Percentiles rank a stretch among this genome's conserved stretches.
Evolutionary conservation across 2,113 vertebrate species (phyloP).

Genomic region (Neogobius melanostomus): DNA sequence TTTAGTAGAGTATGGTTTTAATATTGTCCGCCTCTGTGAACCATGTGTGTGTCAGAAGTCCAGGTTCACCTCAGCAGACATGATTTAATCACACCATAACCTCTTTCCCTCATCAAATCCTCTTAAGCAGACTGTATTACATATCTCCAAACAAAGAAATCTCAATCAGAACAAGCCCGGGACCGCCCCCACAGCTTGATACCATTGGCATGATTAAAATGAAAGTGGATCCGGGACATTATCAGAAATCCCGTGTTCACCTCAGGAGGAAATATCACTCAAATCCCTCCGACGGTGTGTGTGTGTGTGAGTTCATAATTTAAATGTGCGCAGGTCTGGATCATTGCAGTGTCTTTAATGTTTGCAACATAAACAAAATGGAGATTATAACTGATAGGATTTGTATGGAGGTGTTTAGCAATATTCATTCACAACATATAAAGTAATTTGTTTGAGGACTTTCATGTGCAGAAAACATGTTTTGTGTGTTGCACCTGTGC

Average conservation of each 20-base stretch:
- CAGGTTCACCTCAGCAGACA: conserved; percentile 71
- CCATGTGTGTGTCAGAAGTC: conserved; percentile 49
- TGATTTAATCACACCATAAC: conserved; percentile 79
- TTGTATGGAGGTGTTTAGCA: conserved; percentile 48
- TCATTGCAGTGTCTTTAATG: conserved; percentile 54
- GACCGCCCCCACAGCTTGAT: conserved; percentile 67
- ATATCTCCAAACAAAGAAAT: conserved; percentile 81
- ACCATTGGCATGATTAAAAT: conserved; percentile 82
- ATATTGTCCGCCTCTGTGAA: conserved; percentile 14
- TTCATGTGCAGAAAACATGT: conserved; percentile 53
- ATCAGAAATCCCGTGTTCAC: conserved; percentile 76
- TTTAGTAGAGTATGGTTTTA: conserved; percentile 14
- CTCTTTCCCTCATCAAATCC: conserved; percentile 75
- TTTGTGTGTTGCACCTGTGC: conserved; percentile 12
- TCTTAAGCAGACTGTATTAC: conserved; percentile 81
- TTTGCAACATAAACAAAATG: conserved; percentile 63
- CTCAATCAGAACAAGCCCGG: conserved; percentile 80
- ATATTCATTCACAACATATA: conserved; percentile 39
- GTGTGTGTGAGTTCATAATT: conserved; percentile 40
- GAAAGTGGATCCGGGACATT: conserved; percentile 76
- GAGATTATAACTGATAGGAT: conserved; percentile 60
- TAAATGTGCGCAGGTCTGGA: conserved; percentile 50
- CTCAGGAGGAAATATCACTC: background rate
- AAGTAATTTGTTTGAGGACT: conserved; percentile 52
- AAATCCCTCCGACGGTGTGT: no score